Evolutionary conservation across 1,140 invertebrate species (phyloP), one percentile per base, ranked within the genome.

Genomic region (Argopecten irradians): DNA sequence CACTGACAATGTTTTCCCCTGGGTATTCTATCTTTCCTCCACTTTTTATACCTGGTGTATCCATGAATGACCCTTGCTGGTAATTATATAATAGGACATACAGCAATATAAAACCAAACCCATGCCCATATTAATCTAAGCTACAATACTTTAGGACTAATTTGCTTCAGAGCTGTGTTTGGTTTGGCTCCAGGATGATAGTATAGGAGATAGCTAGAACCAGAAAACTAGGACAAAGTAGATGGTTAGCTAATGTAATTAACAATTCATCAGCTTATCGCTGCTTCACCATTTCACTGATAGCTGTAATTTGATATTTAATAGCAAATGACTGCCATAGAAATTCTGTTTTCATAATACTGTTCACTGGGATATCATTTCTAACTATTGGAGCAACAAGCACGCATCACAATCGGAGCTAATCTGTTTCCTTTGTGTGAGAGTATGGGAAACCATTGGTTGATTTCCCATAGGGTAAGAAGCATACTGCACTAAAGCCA

Each of bases 401-500:
- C n/a, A 71, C 55, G 28, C 11, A 71, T 71, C 55, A 8, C 55
- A 71, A 71, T 71, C 55, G 55, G 55, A 71, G 55, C 55, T 71
- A 71, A 71, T 71, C 55, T 71, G 55, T 71, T 71, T 71, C 22
- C 55, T 71, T 71, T 71, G 55, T 71, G 55, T 28, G 22, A 71
- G 55, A 71, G 28, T 71, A 71, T 28, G 55, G n/a, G 55, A 28
- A 71, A n/a, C 55, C 55, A 71, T 71, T 71, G 55, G 55, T 71
- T 71, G 55, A 71, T 71, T 71, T 71, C 55, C 55, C 55, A 71
- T 71, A 71, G 55, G 55, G 55, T 71, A 71, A 28, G 55, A 28
- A 71, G 55, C 55, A 71, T n/a, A 71, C 55, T 71, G 55, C 55
- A 71, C 55, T 71, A 71, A 71, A 71, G 55, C 55, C 55, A 71